phyloP scores from a whole-genome alignment of 2,113 vertebrate species.

The Progne subis region DNA sequence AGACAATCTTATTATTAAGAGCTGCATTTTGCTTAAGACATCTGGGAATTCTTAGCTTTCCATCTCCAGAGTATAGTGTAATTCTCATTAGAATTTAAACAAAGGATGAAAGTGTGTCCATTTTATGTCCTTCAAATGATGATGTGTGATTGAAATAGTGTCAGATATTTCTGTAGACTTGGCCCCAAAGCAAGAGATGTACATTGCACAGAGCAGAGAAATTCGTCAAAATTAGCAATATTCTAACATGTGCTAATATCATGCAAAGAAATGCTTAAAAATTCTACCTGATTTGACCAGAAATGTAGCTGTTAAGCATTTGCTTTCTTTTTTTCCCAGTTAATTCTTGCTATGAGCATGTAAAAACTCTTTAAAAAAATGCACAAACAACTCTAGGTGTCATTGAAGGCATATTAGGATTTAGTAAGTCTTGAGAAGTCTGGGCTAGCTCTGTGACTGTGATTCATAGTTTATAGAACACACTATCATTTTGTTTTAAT shows the following conservation, averaged over 20 bases:
- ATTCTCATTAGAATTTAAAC: background rate
- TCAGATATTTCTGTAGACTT: background rate
- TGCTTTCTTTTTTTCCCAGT: background rate
- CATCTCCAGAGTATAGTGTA: background rate
- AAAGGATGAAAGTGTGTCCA: background rate
- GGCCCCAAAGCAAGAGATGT: background rate
- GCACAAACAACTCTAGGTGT: background rate
- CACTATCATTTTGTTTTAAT: background rate
- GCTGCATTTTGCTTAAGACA: background rate
- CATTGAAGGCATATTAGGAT: background rate
- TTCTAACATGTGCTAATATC: background rate
- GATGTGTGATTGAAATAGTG: background rate
- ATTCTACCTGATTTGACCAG: background rate
- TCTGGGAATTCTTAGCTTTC: background rate
- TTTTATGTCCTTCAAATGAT: background rate
- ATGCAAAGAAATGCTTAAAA: background rate
- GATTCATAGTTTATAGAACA: background rate
- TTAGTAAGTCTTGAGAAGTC: background rate
- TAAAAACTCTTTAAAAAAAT: background rate
- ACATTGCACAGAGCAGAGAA: background rate
- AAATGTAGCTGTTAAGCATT: background rate
- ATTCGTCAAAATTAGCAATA: background rate
- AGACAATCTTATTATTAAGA: background rate
- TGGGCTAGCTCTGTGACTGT: background rate
- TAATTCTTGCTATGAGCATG: background rate